Evolutionary conservation across 2,113 vertebrate genomes (phyloP).

Genomic region (Rutilus rutilus): DNA sequence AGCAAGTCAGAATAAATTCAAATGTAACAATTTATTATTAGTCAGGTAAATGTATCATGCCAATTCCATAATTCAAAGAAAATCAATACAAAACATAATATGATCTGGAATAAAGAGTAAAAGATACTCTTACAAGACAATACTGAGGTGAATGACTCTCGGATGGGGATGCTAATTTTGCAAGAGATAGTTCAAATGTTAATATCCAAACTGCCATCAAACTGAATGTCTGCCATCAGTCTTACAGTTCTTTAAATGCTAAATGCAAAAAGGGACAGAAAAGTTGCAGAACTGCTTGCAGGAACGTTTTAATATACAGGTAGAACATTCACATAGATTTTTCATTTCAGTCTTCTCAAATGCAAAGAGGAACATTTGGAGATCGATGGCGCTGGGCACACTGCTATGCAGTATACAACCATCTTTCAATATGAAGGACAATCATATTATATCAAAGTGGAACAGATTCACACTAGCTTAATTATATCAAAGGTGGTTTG

Average conservation of each 20-base stretch:
- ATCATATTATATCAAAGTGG: not conserved
- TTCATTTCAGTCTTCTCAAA: conserved; percentile 11
- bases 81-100: too few relatives aligned
- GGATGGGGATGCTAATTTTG: too few relatives aligned
- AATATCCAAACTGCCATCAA: too few relatives aligned
- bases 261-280: not conserved
- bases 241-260: not conserved
- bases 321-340: conserved; percentile 37
- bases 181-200: too few relatives aligned
- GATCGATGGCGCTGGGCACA: not conserved
- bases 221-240: too few relatives aligned
- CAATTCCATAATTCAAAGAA: too few relatives aligned
- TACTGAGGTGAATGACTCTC: too few relatives aligned
- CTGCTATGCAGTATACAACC: not conserved
- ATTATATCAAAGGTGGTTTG: conserved; percentile 11
- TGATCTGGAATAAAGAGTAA: too few relatives aligned
- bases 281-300: not conserved
- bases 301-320: not conserved
- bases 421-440: not conserved
- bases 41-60: too few relatives aligned
- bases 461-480: not conserved
- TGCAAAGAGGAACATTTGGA: not conserved
- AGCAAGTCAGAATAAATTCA: too few relatives aligned
- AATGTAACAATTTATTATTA: too few relatives aligned
- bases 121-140: too few relatives aligned